phyloP scores from a whole-genome alignment of 2,888 invertebrate genomes.

The Perdita meconis region DNA sequence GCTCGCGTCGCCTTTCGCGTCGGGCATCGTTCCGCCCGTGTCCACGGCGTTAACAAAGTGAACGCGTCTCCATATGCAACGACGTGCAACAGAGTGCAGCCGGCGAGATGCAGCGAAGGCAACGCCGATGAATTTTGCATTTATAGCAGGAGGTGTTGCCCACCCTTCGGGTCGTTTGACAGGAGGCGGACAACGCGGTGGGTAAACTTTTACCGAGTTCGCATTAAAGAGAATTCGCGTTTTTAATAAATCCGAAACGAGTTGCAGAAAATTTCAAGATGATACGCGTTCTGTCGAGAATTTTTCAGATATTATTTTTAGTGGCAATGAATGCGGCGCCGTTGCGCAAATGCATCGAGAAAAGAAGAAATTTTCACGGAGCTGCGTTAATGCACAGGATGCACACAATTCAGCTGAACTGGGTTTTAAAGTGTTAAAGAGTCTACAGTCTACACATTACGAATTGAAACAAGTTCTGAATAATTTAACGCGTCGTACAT shows the following conservation, averaged over 20 bases:
- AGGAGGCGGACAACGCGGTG: constrained; percentile 42
- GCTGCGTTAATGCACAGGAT: background rate
- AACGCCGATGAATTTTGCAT: constrained; percentile 49
- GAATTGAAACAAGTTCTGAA: constrained; percentile 2
- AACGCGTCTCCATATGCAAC: constrained; percentile 58
- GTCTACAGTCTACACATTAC: constrained; percentile 3
- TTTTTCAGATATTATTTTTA: background rate
- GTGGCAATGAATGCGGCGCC: background rate
- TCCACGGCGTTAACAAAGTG: constrained; percentile 52
- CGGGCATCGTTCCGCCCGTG: constrained; percentile 44
- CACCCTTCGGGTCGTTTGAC: constrained; percentile 37
- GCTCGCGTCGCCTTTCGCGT: constrained; percentile 44
- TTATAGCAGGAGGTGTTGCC: constrained; percentile 49
- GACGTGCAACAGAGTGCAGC: constrained; percentile 42
- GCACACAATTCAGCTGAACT: background rate
- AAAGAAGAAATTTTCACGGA: background rate
- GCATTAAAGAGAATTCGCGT: constrained; percentile 8
- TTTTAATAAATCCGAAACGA: background rate
- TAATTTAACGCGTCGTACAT: background rate
- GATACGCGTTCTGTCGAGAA: constrained; percentile 3
- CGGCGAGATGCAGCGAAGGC: constrained; percentile 56
- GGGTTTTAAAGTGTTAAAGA: background rate
- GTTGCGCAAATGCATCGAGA: background rate
- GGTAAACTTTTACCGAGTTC: constrained; percentile 19
- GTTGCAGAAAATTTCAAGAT: background rate